Evolutionary conservation across 2,113 vertebrate genomes (phyloP).

Genomic region (Rissa tridactyla): DNA sequence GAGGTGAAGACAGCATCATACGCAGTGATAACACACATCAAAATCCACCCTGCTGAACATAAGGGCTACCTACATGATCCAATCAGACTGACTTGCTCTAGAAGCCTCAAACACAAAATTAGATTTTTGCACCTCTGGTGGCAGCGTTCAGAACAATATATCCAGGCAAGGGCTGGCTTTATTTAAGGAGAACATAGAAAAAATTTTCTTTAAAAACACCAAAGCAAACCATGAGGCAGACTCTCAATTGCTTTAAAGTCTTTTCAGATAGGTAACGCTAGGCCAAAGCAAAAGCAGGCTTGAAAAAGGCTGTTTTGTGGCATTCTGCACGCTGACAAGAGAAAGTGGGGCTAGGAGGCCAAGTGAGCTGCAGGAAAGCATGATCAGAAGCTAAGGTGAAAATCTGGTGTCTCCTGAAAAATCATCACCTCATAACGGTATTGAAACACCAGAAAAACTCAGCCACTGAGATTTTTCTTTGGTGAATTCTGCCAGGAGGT

Average conservation of each 20-base stretch:
- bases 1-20: background rate
- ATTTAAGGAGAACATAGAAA: background rate
- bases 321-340: background rate
- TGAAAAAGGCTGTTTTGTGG: background rate
- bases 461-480: accelerated
- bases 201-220: background rate
- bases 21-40: background rate
- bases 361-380: background rate
- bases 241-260: background rate
- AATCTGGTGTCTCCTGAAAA: background rate
- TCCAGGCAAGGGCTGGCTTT: background rate
- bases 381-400: background rate
- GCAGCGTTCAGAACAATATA: background rate
- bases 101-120: background rate
- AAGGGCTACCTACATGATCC: background rate
- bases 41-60: background rate
- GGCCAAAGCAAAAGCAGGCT: background rate
- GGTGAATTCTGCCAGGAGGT: background rate
- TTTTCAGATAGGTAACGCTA: background rate
- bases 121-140: background rate
- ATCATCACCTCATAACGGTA: background rate
- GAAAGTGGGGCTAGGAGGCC: background rate
- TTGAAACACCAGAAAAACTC: background rate
- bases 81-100: background rate
- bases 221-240: background rate